Percentiles rank a stretch among this genome's conserved stretches.
Evolutionary conservation across 2,797 vertebrate genomes (phyloP).

Genomic region (Enteromius afrohamiltoni): DNA sequence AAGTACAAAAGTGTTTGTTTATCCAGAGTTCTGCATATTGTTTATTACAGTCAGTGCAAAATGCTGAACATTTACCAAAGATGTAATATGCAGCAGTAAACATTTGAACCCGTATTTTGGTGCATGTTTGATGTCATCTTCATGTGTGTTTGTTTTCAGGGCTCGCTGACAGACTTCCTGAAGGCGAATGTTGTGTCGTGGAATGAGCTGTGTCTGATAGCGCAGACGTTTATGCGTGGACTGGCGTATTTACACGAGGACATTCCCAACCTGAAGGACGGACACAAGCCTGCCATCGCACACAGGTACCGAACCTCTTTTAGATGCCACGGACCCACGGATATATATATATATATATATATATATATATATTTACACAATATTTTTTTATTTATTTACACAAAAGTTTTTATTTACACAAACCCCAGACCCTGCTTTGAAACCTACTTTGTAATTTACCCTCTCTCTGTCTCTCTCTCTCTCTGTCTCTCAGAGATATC

Average conservation of each 20-base stretch:
- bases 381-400: not conserved
- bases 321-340: too few species aligned
- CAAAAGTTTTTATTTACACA: too few species aligned
- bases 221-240: slow-evolving; percentile 89
- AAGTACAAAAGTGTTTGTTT: too few species aligned
- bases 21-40: not conserved
- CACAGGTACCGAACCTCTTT: slow-evolving; percentile 80
- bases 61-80: not conserved
- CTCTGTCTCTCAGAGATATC: slow-evolving; percentile 84
- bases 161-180: slow-evolving; percentile 92
- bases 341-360: not conserved
- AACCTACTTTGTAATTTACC: not conserved
- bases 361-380: not conserved
- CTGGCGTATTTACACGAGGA: slow-evolving; percentile 95
- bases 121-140: not conserved
- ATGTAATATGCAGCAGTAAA: not conserved
- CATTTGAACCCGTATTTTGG: not conserved
- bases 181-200: slow-evolving; percentile 95
- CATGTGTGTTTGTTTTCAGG: slow-evolving; percentile 72
- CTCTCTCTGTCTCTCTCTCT: not conserved
- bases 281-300: slow-evolving; percentile 94
- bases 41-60: not conserved
- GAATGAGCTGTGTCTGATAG: slow-evolving; percentile 93
- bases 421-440: not conserved
- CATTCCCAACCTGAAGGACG: slow-evolving; percentile 92